Evolutionary conservation across 2,797 vertebrate genomes (phyloP), one percentile per base, ranked within the genome.

Genomic region (Tenualosa ilisha): DNA sequence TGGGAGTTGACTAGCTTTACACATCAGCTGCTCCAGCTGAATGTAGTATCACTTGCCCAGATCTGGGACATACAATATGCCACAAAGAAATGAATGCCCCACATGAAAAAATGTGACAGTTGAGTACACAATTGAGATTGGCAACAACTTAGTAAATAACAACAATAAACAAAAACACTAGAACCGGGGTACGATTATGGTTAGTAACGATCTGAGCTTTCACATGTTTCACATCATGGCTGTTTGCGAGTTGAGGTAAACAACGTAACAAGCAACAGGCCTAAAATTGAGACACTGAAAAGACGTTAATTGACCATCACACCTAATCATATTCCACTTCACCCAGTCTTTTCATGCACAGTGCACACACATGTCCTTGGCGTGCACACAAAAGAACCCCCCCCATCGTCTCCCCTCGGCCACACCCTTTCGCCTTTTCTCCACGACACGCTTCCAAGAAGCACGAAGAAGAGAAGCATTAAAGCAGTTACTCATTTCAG

Each of bases 311-410:
- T 79, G 72, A 17, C 72, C 72, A 79, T 79, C 72, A 79, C 0
- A 79, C 37, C 40, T 46, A 79, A 79, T 79, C 72, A 79, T 79
- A 79, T 79, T 79, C 72, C 40, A 79, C 72, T 79, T 79, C 72
- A 46, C 7, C 72, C 72, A 43, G 20, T 79, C 37, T 43, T 46
- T 79, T 79, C 72, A 79, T 79, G 72, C 72, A 22, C 40, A 46
- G 40, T 43, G 17, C 72, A 46, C 40, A 20, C 72, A 46, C 68
- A 75, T 40, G 68, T 43, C 26, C 31, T 20, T 37, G 11, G 37
- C 15, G 22, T 20, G 6, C 72, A 22, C 17, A 79, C 20, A 43
- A 43, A 22, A 17, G 17, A 79, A 75, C 6, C 40, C 40, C 40
- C 31, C 31, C 31, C 31, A 31, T 31, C 31, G 31, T 1, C 31